A percentile compares a stretch with the other conserved stretches of the same genome.
phyloP scores from a whole-genome alignment of 2,113 vertebrate species.

The Sebastes schlegelii region DNA sequence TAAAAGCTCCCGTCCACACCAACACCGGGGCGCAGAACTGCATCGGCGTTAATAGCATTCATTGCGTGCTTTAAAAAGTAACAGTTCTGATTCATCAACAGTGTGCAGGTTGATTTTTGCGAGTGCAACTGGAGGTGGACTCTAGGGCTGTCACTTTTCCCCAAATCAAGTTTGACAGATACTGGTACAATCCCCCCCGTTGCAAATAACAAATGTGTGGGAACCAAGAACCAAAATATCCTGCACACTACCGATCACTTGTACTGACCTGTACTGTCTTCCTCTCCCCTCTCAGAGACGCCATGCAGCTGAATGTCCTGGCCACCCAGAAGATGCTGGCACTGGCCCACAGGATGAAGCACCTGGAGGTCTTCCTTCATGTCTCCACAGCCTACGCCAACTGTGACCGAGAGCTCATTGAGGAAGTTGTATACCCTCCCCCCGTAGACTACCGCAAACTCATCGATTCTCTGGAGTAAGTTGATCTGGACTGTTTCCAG shows the following conservation, averaged over 20 bases:
- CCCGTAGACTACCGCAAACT: constrained; percentile 95
- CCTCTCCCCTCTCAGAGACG: constrained; percentile 84
- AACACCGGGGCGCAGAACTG: too few relatives aligned
- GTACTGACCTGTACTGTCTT: not conserved
- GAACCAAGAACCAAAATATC: not conserved
- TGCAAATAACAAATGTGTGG: not conserved
- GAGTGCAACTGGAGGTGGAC: too few relatives aligned
- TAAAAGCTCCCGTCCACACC: too few relatives aligned
- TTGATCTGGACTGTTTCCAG: constrained; percentile 13
- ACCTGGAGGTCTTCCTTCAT: constrained; percentile 94
- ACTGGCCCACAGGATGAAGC: constrained; percentile 92
- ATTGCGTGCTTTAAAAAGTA: too few relatives aligned
- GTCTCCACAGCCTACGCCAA: constrained; percentile 98
- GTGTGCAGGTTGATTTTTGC: not conserved
- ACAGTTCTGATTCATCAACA: too few relatives aligned
- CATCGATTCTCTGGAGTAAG: constrained; percentile 96
- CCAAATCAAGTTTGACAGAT: too few relatives aligned
- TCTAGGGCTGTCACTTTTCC: too few relatives aligned
- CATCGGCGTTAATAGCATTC: too few relatives aligned
- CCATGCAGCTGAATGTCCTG: constrained; percentile 95
- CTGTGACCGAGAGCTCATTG: constrained; percentile 94
- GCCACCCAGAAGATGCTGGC: constrained; percentile 92
- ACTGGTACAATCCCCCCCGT: too few relatives aligned
- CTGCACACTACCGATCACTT: not conserved
- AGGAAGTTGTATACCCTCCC: constrained; percentile 93